phyloP scores from a whole-genome alignment of 2,888 invertebrate species.

The Rhingia rostrata region DNA sequence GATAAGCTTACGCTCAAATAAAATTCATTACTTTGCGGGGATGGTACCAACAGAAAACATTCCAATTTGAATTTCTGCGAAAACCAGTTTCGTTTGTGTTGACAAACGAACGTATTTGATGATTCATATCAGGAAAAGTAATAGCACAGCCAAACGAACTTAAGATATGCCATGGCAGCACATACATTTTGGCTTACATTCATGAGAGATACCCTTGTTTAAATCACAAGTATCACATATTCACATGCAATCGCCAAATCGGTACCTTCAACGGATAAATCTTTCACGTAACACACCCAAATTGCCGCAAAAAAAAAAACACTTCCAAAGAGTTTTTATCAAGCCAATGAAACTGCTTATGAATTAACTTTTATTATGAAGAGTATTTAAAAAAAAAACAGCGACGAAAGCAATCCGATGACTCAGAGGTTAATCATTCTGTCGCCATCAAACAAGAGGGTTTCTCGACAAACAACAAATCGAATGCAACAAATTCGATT shows the following conservation, averaged over 20 bases:
- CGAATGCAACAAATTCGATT: conserved; percentile 33
- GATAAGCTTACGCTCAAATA: no score
- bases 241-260: not conserved
- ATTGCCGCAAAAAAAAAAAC: conserved; percentile 32
- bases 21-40: no score
- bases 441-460: conserved; percentile 2
- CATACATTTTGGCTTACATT: no score
- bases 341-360: conserved; percentile 46
- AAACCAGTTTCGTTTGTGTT: not conserved
- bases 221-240: not conserved
- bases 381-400: conserved; percentile 26
- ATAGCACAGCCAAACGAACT: no score
- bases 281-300: conserved; percentile 25
- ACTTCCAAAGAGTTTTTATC: conserved; percentile 31
- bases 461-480: conserved; percentile 7
- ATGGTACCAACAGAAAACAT: no score
- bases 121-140: no score
- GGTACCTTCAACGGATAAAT: not conserved
- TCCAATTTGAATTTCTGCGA: not conserved
- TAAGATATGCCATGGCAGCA: no score
- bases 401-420: conserved; percentile 27
- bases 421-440: conserved; percentile 63
- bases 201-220: no score
- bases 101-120: not conserved
- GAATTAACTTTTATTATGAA: conserved; percentile 29